These are phyloP conservation scores for Aporrectodea caliginosa DNA, from an alignment of 1,140 invertebrate species.

Conservation along the genomic window DNA sequence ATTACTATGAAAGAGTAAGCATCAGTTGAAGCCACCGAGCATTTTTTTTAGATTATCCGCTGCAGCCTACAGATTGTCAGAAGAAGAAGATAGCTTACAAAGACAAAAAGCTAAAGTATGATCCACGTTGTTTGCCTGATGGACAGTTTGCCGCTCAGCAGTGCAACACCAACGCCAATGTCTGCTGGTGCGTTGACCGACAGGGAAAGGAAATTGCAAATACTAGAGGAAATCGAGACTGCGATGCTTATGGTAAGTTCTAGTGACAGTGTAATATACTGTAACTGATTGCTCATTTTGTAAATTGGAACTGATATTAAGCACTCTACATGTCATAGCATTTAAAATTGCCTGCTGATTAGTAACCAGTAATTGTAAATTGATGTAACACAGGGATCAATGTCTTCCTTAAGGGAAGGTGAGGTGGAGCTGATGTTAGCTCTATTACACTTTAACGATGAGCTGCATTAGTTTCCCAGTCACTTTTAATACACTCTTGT, in stretches of 20 bases:
- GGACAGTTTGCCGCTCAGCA: neutral
- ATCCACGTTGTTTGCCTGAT: neutral
- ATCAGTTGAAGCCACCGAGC: neutral
- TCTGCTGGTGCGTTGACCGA: neutral
- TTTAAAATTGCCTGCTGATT: neutral
- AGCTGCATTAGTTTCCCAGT: too few relatives aligned
- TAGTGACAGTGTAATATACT: neutral
- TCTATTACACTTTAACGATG: too few relatives aligned
- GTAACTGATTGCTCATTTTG: neutral
- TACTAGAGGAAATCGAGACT: neutral
- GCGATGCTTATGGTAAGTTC: neutral
- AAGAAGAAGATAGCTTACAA: too few relatives aligned
- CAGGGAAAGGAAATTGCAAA: neutral
- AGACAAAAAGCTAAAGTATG: neutral
- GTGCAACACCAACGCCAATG: neutral
- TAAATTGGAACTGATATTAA: too few relatives aligned
- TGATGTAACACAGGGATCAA: neutral
- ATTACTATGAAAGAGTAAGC: too few relatives aligned
- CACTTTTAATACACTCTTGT: too few relatives aligned
- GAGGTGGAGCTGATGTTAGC: too few relatives aligned
- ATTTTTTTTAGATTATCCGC: too few relatives aligned
- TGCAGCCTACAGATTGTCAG: too few relatives aligned
- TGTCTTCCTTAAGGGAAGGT: too few relatives aligned
- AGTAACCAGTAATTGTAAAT: too few relatives aligned
- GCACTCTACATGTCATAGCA: neutral